Evolutionary conservation across 1,140 invertebrate species (phyloP), one percentile per base, ranked within the genome.

Genomic region (Panagrolaimus sp.): DNA sequence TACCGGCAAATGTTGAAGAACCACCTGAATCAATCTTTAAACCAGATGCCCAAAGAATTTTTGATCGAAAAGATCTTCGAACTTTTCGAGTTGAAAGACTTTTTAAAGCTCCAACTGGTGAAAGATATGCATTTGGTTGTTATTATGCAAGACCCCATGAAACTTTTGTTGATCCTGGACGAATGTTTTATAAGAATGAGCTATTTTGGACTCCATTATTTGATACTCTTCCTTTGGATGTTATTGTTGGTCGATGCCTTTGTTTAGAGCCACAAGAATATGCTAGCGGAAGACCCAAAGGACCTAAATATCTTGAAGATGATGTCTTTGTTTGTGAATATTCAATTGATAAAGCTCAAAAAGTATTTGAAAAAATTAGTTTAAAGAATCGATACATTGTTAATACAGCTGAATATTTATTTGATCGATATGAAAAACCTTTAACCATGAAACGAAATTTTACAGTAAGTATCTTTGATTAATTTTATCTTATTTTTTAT

Each of bases 281-380:
- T 78, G 93, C 91, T 83, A 93, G 94, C 85, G 89, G 93, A 13
- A 88, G 92, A 9, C 94, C 95, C 0, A 90, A 91, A 72, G 91
- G 78, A 27, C 79, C 79, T 8, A 63, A 90, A 45, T 88, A 89
- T 14, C 86, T 88, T 51, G 90, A 93, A 76, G 88, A 92, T 71
- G 93, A 97, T 85, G 89, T 95, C 51, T 98, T 93, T 82, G 91
- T 98, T 61, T 98, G 94, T 86, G 94, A 98, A 85, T 91, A 92
- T 82, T 87, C 93, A 42, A 92, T 97, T 27, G 94, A 98, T 84
- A 92, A 94, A 82, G 89, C 88, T 43, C 93, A 94, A 25, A 88
- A 92, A 61, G 88, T 93, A 63, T 97, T 98, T 84, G 87, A 87
- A 71, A 93, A 93, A 83, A 87, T 89, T 69, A 83, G 85, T 38